Percentiles rank a stretch among this genome's conserved stretches.
Conservation (phyloP, 37 sponge, comb jelly and placozoan species). For the Spongilla lacustris region DNA sequence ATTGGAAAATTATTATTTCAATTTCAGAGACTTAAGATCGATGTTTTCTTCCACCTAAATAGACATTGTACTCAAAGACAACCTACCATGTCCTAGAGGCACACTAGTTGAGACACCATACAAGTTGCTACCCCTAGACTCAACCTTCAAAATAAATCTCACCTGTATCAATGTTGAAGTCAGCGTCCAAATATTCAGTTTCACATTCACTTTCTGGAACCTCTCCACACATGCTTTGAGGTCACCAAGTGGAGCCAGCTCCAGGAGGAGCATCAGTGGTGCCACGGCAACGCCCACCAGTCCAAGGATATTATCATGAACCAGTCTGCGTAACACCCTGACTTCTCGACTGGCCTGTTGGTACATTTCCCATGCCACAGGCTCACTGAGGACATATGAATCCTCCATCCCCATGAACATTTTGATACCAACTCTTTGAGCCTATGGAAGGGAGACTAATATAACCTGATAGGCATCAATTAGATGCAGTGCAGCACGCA, state of each 20-base stretch:
- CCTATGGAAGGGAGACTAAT: neutral
- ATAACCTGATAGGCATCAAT: neutral
- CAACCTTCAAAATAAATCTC: neutral
- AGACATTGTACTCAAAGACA: too few relatives aligned
- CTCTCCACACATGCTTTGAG: slow-evolving; percentile 45
- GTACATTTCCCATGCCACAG: slow-evolving; percentile 63
- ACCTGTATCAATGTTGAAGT: slow-evolving; percentile 70
- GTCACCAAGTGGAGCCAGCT: slow-evolving; percentile 81
- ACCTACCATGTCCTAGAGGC: too few relatives aligned
- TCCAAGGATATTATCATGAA: slow-evolving; percentile 68
- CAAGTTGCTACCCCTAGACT: too few relatives aligned
- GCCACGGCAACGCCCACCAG: slow-evolving; percentile 73
- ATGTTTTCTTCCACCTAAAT: too few relatives aligned
- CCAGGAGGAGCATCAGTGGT: slow-evolving; percentile 73
- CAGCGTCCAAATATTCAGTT: slow-evolving; percentile 40
- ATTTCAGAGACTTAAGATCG: too few relatives aligned
- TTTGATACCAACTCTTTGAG: slow-evolving; percentile 54
- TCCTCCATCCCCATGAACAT: slow-evolving; percentile 1
- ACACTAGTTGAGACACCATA: too few relatives aligned
- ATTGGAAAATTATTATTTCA: too few relatives aligned
- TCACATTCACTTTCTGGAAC: slow-evolving; percentile 25
- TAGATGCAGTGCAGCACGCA: neutral
- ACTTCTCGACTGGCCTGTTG: slow-evolving; percentile 73
- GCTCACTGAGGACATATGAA: slow-evolving; percentile 4
- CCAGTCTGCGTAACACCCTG: slow-evolving; percentile 68